Evolutionary conservation across 2,888 invertebrate genomes (phyloP).

Genomic region (Andrena hattorfiana): DNA sequence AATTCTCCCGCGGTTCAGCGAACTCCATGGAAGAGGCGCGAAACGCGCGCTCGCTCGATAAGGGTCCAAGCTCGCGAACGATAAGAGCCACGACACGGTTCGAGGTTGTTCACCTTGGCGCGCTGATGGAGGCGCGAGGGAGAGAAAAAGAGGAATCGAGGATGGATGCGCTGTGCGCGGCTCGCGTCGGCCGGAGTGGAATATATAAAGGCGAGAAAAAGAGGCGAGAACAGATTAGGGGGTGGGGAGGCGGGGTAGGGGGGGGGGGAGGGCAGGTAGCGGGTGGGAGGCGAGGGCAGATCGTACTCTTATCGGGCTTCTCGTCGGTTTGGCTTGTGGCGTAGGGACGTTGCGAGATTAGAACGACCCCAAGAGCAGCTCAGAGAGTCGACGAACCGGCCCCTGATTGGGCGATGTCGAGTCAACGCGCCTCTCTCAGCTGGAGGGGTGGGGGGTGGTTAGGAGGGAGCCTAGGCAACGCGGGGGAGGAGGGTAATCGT

Average conservation of each 20-base stretch:
- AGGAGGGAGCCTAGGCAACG: conserved; percentile 27
- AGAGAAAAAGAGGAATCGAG: conserved; percentile 20
- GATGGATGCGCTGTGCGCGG: conserved; percentile 37
- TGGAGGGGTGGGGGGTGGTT: conserved; percentile 12
- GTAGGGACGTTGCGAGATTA: conserved; percentile 75
- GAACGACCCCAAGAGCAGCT: conserved; percentile 75
- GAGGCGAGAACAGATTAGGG: conserved; percentile 43
- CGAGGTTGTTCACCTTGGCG: conserved; percentile 84
- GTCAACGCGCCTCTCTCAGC: conserved; percentile 75
- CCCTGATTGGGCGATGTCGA: conserved; percentile 73
- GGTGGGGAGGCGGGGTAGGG: background rate
- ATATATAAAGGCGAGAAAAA: conserved; percentile 47
- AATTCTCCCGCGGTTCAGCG: conserved; percentile 69
- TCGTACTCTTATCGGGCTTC: conserved; percentile 74
- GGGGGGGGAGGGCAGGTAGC: background rate
- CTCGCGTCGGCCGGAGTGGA: conserved; percentile 33
- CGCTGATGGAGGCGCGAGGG: conserved; percentile 37
- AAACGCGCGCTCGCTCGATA: conserved; percentile 74
- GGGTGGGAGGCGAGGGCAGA: conserved; percentile 27
- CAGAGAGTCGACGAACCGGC: conserved; percentile 77
- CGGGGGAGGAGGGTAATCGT: conserved; percentile 54
- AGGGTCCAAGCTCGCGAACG: conserved; percentile 77
- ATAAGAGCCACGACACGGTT: conserved; percentile 83
- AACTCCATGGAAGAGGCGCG: conserved; percentile 62
- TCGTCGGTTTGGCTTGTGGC: conserved; percentile 71